Base-by-base conservation (phyloP, 2,888 invertebrate species). In the Plemyria rubiginata region DNA sequence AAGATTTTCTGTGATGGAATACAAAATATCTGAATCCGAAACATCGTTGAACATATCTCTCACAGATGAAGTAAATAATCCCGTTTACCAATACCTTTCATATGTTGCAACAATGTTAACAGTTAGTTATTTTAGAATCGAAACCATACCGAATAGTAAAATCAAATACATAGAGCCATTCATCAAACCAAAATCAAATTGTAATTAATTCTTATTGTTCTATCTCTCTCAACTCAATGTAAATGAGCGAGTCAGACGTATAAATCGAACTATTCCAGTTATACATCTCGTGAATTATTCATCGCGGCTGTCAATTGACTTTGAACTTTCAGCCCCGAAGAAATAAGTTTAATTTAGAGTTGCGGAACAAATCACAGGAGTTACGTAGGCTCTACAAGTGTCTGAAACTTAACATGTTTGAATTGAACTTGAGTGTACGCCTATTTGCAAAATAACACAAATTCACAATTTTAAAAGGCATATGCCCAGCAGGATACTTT, bases 241-340 rank as follows among this genome's bases (percentile, higher is more conserved):
- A 77, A 73, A 64, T 70, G 78, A 82, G 73, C 71, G 79, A 71
- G 81, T 81, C 73, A 70, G 73, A 67, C 15, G 9, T 70, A 50
- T 75, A 49, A 54, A 62, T 59, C 75, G 74, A 77, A 80, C 82
- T 79, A 80, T 79, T 73, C 79, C 82, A 86, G 88, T 90, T 92
- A 92, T 90, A 86, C 85, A 77, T 16, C 38, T n/a, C 81, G 83
- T 92, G 92, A 91, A 92, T 92, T 83, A 92, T 91, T 92, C 91
- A 92, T 92, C 83, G 78, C 85, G 48, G 45, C 40, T 32, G 53
- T 43, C 50, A 62, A 51, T 56, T 73, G 80, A 85, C 71, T 83
- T 77, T 81, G 76, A 81, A 85, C 89, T 82, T 77, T 88, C 85
- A 76, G 60, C 59, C 70, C 56, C 48, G 63, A 63, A 70, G 70